Conservation (phyloP, 2,113 vertebrate genomes). For the Periophthalmus modestus region DNA sequence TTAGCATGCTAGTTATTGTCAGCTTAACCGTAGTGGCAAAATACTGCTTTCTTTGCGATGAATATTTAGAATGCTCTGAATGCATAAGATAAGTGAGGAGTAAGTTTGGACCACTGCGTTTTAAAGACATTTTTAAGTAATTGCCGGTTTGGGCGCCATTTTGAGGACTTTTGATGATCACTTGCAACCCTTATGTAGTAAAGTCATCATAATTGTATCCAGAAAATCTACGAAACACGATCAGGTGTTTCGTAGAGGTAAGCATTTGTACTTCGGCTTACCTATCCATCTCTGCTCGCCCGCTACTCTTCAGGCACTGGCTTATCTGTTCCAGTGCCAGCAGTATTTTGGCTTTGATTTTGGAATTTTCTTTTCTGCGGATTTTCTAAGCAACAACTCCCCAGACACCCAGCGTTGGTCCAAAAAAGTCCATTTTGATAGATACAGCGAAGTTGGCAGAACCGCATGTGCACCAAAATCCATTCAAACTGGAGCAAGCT, state of each 20-base stretch:
- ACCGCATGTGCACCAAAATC: conserved; percentile 22
- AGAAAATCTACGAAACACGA: background rate
- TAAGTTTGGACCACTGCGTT: too few relatives aligned
- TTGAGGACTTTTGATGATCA: background rate
- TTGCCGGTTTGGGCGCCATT: background rate
- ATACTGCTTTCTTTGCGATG: too few relatives aligned
- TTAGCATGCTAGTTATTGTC: too few relatives aligned
- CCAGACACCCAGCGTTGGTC: background rate
- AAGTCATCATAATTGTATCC: background rate
- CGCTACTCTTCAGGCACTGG: background rate
- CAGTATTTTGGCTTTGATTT: background rate
- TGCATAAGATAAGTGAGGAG: too few relatives aligned
- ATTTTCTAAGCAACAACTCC: conserved; percentile 11
- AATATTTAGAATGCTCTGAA: too few relatives aligned
- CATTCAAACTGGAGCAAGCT: conserved; percentile 39
- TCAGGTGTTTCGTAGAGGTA: background rate
- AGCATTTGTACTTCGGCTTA: background rate
- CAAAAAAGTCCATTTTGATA: conserved; percentile 50
- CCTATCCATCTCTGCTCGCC: background rate
- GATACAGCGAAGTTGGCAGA: conserved; percentile 47
- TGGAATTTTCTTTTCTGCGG: background rate
- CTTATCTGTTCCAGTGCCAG: background rate
- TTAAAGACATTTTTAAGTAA: too few relatives aligned
- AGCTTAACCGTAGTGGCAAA: too few relatives aligned
- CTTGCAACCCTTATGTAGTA: background rate